Base-by-base conservation (phyloP, 37 sponge, comb jelly and placozoan species). In the Ephydatia muelleri region DNA sequence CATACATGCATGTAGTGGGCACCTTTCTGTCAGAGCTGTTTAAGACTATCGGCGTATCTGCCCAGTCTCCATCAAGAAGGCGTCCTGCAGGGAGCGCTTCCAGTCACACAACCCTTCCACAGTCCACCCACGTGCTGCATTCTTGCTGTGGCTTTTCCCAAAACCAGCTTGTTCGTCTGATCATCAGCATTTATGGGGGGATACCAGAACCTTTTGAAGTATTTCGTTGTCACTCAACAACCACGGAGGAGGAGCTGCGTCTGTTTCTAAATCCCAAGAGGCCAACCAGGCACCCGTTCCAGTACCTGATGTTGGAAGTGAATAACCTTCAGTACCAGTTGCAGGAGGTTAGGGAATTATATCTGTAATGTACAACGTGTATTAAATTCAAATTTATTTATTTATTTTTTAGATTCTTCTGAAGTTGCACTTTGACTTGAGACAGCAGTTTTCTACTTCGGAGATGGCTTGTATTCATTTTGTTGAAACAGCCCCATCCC, bases 131-230 rank as follows among this genome's bases (percentile, higher is more conserved):
- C 31, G 66, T 88, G 3, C 82, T 90, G 29, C 83, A 91, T 57
- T 82, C 71, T 69, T 73, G 79, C 67, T 87, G 87, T 66, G 14
- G 72, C 27, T 86, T 83, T 71, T 48, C 78, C 35, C 87, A 82
- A n/a, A 27, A 34, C 5, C 82, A 90, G 30, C 69, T 93, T 32
- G 43, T 93, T 28, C 72, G 82, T 19, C 77, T 93, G 32, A 87
- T 93, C 22, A 36, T 89, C 48, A 65, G 83, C 43, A 72, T 93
- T 25, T 93, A 75, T 76, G 70, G 69, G 14, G 88, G 91, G 47
- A 75, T 93, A 0, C 94, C 94, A 29, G 94, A 87, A 47, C 37
- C 91, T 12, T 93, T 84, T 70, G 91, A 90, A 39, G 84, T 93
- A 72, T 83, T 90, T 32, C 91, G 71, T 70, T 93, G 94, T 36